Base-by-base conservation (phyloP, 2,113 vertebrate genomes). In the Atherinomorus stipes region DNA sequence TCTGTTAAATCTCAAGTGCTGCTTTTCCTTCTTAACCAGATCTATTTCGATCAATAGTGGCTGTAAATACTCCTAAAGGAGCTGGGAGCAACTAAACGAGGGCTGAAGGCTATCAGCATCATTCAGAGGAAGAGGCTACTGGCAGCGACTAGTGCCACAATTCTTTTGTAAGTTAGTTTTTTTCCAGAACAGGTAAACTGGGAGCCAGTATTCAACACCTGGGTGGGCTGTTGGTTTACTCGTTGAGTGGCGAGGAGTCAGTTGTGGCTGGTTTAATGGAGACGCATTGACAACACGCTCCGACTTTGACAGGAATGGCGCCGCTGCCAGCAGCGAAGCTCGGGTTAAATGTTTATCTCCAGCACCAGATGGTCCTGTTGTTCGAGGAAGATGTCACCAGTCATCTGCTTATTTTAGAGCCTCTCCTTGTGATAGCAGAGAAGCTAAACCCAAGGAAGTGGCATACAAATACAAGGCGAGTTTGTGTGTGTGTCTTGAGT, bases 61-160 rank as follows among this genome's bases (percentile, higher is more conserved):
- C 90, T 94, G 93, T 92, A 94, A 93, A 94, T 93, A 93, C 84
- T 60, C 51, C 49, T 56, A 74, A 81, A 79, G 84, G 84, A 90
- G 76, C 89, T 85, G 83, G 80, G 71, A 74, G 81, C 76, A 73
- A 34, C 64, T 85, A 85, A 87, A 87, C 83, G 81, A 83, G 80
- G 53, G 52, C 79, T 88, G 73, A 49, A 71, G 88, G 81, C 89
- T 85, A 84, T 80, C 87, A 31, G 76, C 74, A 71, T 54, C 87
- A 76, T 78, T 87, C 78, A 74, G 73, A 50, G 83, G 64, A 87
- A 77, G 61, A 61, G 79, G 81, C 71, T 23, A 75, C 72, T 78
- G 77, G 80, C 84, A 74, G 76, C 70, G 16, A 63, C 5, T 34
- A 5, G 4, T 76, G 73, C 74, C 74, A 15, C 65, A 64, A 63